Base-by-base conservation (phyloP, 2,888 invertebrate species). In the Empis stercorea region DNA sequence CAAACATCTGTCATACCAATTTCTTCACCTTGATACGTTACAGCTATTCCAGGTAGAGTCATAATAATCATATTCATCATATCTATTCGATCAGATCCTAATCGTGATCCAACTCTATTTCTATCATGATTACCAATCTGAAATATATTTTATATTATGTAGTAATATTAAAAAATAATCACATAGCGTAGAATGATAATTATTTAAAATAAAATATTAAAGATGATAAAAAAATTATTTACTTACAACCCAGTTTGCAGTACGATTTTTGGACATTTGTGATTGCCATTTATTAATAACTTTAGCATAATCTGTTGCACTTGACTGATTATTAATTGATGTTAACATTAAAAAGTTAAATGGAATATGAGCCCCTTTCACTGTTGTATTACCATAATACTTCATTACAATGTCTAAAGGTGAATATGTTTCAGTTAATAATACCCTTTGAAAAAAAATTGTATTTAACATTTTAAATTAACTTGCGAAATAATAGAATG, bases 21-120 rank as follows among this genome's bases (percentile, higher is more conserved):
- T 63, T 91, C 89, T 61, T 91, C 88, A 1, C 89, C 91, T 70
- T 87, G 76, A 61, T 94, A 94, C 0, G 86, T 84, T 3, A 92
- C 78, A 48, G 82, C 80, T 6, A 87, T 79, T 17, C 94, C 94
- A 1, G 91, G 91, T 48, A 94, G 69, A 3, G 91, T 72, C 54
- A 86, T 70, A 4, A 79, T 71, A 30, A 95, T 64, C 84, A 93
- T 87, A 59, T 87, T 87, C 54, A 66, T 30, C 58, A 79, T 79
- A 50, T 85, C 82, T 0, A 80, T 76, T 59, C 81, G 75, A 55
- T 77, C 74, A 2, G 63, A 62, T 1, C 83, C 81, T 56, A 79
- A 75, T 1, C 84, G 75, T 0, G 76, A 72, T 0, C 76, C 77
- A 59, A 80, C 73, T 49, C 84, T 71, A 47, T 71, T 70, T 52